Conservation (phyloP, 35 echinoderm and acorn worm species). For the Patiria miniata region DNA sequence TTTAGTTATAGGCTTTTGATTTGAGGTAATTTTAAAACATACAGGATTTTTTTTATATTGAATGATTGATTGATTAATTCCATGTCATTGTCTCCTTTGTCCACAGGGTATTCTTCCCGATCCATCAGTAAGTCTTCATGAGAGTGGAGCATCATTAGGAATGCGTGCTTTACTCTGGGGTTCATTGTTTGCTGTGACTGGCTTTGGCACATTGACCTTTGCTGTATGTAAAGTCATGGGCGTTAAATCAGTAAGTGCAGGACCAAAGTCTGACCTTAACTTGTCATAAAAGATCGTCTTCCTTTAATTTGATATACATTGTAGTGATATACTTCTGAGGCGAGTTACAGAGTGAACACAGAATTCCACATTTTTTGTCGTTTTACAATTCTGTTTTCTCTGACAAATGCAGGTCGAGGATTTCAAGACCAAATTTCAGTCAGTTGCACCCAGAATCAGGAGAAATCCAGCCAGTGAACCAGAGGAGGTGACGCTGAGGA, state of each 20-base stretch:
- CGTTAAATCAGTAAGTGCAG: constrained; percentile 76
- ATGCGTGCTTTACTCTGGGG: constrained; percentile 89
- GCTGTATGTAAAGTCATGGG: constrained; percentile 79
- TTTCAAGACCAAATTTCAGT: constrained; percentile 77
- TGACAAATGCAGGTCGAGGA: constrained; percentile 72
- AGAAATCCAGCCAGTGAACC: constrained; percentile 53
- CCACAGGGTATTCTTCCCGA: constrained; percentile 63
- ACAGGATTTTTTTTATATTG: not conserved
- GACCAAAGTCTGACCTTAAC: not conserved
- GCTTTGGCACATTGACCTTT: constrained; percentile 74
- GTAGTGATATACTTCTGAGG: no score
- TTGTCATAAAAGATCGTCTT: not conserved
- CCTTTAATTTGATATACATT: not conserved
- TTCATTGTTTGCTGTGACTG: constrained; percentile 77
- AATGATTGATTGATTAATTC: not conserved
- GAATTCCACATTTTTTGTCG: no score
- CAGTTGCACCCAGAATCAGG: constrained; percentile 70
- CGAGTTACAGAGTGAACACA: no score
- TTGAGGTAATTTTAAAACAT: no score
- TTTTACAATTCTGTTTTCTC: not conserved
- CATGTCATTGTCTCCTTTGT: not conserved
- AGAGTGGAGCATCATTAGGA: constrained; percentile 85
- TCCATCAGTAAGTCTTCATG: constrained; percentile 66
- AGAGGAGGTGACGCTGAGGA: constrained; percentile 46
- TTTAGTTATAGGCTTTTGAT: no score